Conservation (phyloP, 2,888 invertebrate genomes). For the Linnaemya tessellans region DNA sequence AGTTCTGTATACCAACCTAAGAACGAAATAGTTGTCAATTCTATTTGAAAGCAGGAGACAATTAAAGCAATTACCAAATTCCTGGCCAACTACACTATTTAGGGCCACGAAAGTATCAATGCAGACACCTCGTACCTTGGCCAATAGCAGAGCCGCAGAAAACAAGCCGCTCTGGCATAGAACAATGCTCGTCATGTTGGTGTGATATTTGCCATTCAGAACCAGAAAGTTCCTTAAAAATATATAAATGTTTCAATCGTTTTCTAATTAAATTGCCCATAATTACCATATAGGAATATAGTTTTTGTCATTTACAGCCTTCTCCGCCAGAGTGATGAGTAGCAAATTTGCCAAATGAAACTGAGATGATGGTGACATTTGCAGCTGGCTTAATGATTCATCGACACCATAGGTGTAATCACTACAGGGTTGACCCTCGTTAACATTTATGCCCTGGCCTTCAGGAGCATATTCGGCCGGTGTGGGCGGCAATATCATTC, state of each 20-base stretch:
- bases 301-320: constrained; percentile 82
- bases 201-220: constrained; percentile 82
- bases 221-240: constrained; percentile 82
- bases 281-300: constrained; percentile 82
- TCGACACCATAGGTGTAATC: constrained; percentile 81
- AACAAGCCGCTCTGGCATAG: constrained; percentile 83
- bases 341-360: constrained; percentile 83
- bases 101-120: constrained; percentile 82
- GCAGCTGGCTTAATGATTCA: constrained; percentile 81
- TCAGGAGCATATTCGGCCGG: constrained; percentile 59
- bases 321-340: constrained; percentile 82
- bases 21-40: constrained; percentile 75
- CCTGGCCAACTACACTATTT: constrained; percentile 82
- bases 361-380: constrained; percentile 83
- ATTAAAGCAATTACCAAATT: constrained; percentile 79
- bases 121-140: constrained; percentile 82
- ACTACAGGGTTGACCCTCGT: constrained; percentile 80
- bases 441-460: constrained; percentile 72
- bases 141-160: constrained; percentile 81
- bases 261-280: neutral
- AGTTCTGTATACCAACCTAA: constrained; percentile 83
- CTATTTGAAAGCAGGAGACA: constrained; percentile 67
- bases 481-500: constrained; percentile 77
- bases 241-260: neutral
- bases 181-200: constrained; percentile 83